Base-by-base conservation (phyloP, 2,888 invertebrate species). In the Tethea ocularis region DNA sequence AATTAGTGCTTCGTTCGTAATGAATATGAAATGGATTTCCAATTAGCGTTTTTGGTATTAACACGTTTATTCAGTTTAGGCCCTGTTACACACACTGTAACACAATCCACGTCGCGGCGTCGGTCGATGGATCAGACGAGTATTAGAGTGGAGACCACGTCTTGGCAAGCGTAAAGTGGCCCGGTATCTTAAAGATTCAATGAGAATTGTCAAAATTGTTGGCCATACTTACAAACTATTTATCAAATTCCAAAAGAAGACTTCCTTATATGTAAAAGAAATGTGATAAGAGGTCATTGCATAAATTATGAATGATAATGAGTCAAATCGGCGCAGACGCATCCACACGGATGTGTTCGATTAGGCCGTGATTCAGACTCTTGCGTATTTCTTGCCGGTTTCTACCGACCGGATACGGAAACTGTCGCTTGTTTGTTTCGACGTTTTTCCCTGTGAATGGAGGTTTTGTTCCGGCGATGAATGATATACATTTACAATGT, bases 311-410 rank as follows among this genome's bases (percentile, higher is more conserved):
- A 22, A 51, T 57, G 46, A n/a, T 51, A 20, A 64, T 29, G 52
- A 38, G 36, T 57, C 56, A 52, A 41, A 61, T 51, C 56, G 29
- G 57, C 56, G 68, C 68, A 57, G 58, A 60, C 64, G 61, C 65
- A 68, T 61, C 61, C 66, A 65, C 68, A 67, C 75, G 77, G 75
- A 77, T 75, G 77, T 68, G 65, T 66, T 62, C 71, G 74, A 74
- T 75, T 70, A 64, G 64, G 62, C 62, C 51, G 68, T 75, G 76
- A 77, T 70, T 75, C 75, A 77, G 10, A 46, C 67, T 72, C 65
- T 64, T 64, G 63, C 64, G 52, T 61, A 60, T 61, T 71, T 77
- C 67, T 76, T 76, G 62, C 64, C 58, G 58, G 62, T 64, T 62
- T 70, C 61, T 65, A 56, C 38, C 38, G 57, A 65, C 59, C 75